Base-by-base conservation (phyloP, 1,140 invertebrate species). In the Muscidifurax raptorellus region DNA sequence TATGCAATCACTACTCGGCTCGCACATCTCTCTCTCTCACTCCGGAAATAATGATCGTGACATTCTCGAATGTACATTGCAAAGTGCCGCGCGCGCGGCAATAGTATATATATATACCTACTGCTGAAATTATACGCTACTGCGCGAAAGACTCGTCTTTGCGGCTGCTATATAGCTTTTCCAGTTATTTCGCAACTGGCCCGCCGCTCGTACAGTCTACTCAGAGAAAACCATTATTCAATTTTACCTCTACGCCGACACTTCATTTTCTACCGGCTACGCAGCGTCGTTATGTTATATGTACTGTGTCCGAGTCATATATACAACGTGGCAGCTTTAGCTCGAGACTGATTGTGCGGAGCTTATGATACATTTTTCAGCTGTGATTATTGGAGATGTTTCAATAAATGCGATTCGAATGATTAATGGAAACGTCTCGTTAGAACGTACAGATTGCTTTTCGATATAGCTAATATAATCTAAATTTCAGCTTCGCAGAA, bases 141-240 rank as follows among this genome's bases (percentile, higher is more conserved):
- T 22, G 27, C 32, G 47, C 44, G 25, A 28, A 27, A 9, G 64
- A 71, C 67, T 81, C 47, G n/a, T 77, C 32, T 13, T 52, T 28
- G 30, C 40, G 40, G 40, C 40, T 22, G n/a, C n/a, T n/a, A n/a
- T n/a, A 72, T 84, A 44, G 36, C 66, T 84, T 84, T 79, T 84
- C 76, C 76, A 84, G 76, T 22, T 71, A 72, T 84, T 84, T 84
- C 82, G 36, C 66, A 74, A 84, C 28, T 64, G 30, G 18, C 59
- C 52, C 52, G 40, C 27, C n/a, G 36, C 27, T 5, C 18, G 18
- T 52, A 52, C 32, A 47, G 5, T 25, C 74, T 40, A 40, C 30
- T 84, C 64, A 32, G 59, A 64, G 27, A 44, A 84, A 79, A 78
- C 76, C 44, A 84, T 84, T 84, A 79, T 78, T 40, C 76, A 84